A percentile compares a stretch with the other conserved stretches of the same genome.
phyloP scores from a whole-genome alignment of 2,797 vertebrate species.

The Dendrocincla fuliginosa region DNA sequence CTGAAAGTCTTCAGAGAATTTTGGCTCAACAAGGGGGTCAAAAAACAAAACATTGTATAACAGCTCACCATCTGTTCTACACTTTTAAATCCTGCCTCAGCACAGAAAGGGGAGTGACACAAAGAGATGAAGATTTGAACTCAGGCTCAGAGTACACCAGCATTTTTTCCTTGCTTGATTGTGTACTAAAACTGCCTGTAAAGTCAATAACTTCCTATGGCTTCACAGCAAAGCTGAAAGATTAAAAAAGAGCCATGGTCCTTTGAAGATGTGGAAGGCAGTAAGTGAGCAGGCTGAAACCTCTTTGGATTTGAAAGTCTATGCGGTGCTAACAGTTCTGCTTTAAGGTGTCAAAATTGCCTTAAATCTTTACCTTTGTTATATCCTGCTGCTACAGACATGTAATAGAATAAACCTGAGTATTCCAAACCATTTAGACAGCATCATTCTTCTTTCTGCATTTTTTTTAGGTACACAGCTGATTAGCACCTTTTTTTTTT shows the following conservation, averaged over 20 bases:
- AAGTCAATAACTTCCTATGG: slow-evolving; percentile 77
- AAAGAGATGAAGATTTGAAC: slow-evolving; percentile 73
- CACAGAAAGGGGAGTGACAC: slow-evolving; percentile 24
- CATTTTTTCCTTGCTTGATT: slow-evolving; percentile 62
- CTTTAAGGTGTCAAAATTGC: slow-evolving; percentile 79
- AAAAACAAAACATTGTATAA: slow-evolving; percentile 19
- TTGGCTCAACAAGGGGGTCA: neutral
- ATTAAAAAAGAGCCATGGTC: slow-evolving; percentile 74
- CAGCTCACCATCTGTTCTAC: slow-evolving; percentile 18
- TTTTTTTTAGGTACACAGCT: slow-evolving; percentile 35
- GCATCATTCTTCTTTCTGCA: slow-evolving; percentile 44
- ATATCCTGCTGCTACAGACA: slow-evolving; percentile 60
- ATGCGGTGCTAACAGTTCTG: slow-evolving; percentile 50
- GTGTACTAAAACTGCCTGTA: slow-evolving; percentile 68
- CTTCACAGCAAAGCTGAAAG: slow-evolving; percentile 71
- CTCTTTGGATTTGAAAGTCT: slow-evolving; percentile 77
- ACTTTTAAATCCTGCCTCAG: slow-evolving; percentile 39
- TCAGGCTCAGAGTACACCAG: slow-evolving; percentile 44
- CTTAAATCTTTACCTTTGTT: slow-evolving; percentile 76
- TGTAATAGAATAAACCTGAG: slow-evolving; percentile 42
- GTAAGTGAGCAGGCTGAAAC: slow-evolving; percentile 77
- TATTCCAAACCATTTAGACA: slow-evolving; percentile 58
- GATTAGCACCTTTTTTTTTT: slow-evolving; percentile 42
- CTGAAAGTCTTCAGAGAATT: slow-evolving; percentile 11
- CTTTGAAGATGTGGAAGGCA: slow-evolving; percentile 78